Conservation (phyloP, 2,797 vertebrate species). For the Urocyon cinereoargenteus region DNA sequence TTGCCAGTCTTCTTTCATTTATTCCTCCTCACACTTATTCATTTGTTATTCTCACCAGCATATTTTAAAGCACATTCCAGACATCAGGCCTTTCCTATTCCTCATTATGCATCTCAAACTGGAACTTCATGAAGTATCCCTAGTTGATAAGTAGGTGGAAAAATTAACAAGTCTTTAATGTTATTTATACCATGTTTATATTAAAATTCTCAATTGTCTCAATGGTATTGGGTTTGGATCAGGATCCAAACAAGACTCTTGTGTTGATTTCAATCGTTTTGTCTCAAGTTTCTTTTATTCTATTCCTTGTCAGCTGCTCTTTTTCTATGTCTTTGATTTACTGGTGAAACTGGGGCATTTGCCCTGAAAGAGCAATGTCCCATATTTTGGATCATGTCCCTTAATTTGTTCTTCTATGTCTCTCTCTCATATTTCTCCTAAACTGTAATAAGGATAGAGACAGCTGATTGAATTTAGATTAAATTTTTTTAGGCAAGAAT, state of each 20-base stretch:
- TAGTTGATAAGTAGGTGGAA: neutral
- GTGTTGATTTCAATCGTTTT: neutral
- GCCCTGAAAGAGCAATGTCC: neutral
- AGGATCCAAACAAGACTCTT: neutral
- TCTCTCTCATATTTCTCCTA: neutral
- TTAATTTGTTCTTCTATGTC: neutral
- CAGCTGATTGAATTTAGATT: neutral
- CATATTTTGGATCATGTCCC: neutral
- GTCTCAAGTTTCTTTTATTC: neutral
- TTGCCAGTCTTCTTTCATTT: neutral
- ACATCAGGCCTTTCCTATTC: neutral
- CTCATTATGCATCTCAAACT: neutral
- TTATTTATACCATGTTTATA: neutral
- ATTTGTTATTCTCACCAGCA: neutral
- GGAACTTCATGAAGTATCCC: neutral
- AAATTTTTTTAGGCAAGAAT: neutral
- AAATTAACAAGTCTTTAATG: neutral
- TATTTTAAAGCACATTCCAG: neutral
- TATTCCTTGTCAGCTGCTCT: neutral
- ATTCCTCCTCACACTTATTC: neutral
- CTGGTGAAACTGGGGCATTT: conserved; percentile 29
- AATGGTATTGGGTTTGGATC: neutral
- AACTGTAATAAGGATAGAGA: conserved; percentile 2
- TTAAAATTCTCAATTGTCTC: neutral
- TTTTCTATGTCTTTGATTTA: neutral